Conservation (phyloP, 2,797 vertebrate species). For the Pseudomugil tenellus region DNA sequence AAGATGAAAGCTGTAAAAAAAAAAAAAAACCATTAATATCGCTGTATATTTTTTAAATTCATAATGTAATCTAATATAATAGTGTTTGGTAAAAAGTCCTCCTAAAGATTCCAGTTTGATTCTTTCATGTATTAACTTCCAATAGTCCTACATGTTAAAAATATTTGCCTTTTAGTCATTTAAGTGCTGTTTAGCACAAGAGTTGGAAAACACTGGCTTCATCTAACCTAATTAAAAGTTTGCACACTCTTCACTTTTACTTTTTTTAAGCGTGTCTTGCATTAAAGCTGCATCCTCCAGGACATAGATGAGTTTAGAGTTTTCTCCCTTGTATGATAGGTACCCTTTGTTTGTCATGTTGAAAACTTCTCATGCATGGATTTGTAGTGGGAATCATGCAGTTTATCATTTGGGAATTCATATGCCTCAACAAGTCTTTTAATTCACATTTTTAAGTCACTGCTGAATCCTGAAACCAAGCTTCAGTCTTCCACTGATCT, state of each 20-base stretch:
- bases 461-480: not conserved
- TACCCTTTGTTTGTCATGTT: not conserved
- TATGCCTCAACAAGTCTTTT: not conserved
- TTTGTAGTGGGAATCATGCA: not conserved
- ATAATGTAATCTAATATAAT: not conserved
- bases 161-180: too few relatives aligned
- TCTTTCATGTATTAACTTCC: not conserved
- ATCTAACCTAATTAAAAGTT: not conserved
- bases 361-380: not conserved
- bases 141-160: not conserved
- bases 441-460: not conserved
- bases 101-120: not conserved
- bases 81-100: not conserved
- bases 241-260: not conserved
- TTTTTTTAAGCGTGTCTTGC: too few relatives aligned
- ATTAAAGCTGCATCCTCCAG: not conserved
- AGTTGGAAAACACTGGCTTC: not conserved
- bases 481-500: not conserved
- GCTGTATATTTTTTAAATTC: not conserved
- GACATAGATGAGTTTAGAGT: not conserved
- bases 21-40: not conserved
- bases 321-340: too few relatives aligned
- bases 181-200: too few relatives aligned
- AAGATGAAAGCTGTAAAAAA: too few relatives aligned
- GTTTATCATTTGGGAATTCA: not conserved